Percentiles rank a stretch among this genome's conserved stretches.
These are phyloP conservation scores for Glossosoma conforme DNA, from an alignment of 1,140 invertebrate species.

Conservation along the genomic window DNA sequence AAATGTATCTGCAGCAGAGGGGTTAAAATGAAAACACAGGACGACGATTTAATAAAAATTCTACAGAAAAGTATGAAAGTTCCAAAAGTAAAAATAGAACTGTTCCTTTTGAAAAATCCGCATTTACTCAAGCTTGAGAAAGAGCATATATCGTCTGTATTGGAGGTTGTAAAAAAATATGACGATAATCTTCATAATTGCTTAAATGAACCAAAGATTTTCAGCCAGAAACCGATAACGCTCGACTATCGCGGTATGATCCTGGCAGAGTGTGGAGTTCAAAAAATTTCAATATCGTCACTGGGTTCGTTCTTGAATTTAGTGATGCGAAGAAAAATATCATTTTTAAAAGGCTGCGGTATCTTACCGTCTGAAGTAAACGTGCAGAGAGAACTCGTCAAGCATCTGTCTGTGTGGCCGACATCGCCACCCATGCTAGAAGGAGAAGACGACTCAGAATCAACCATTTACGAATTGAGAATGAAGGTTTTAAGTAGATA, in stretches of 20 bases:
- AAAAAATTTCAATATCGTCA: too few relatives aligned
- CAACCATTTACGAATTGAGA: constrained; percentile 38
- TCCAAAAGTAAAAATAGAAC: neutral
- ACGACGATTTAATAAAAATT: constrained; percentile 4
- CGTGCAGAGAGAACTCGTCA: constrained; percentile 43
- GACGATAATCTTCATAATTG: constrained; percentile 9
- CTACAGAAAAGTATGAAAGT: constrained; percentile 6
- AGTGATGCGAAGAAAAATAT: constrained; percentile 38
- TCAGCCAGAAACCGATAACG: constrained; percentile 39
- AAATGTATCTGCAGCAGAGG: neutral
- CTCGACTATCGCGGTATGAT: constrained; percentile 39
- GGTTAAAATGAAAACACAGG: constrained; percentile 1
- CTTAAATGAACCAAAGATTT: constrained; percentile 37
- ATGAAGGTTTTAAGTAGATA: constrained; percentile 41
- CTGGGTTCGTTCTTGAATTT: too few relatives aligned
- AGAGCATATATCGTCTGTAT: neutral
- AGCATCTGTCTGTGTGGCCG: constrained; percentile 39
- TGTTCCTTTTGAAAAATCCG: constrained; percentile 4
- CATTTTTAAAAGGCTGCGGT: constrained; percentile 37
- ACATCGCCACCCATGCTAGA: constrained; percentile 40
- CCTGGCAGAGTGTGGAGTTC: constrained; percentile 41
- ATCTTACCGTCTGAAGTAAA: constrained; percentile 35
- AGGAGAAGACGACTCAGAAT: constrained; percentile 34
- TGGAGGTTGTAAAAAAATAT: constrained; percentile 1
- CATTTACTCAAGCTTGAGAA: neutral